Evolutionary conservation across 1,140 invertebrate species (phyloP), one percentile per base, ranked within the genome.

Genomic region (Druon quercuslanigerum): DNA sequence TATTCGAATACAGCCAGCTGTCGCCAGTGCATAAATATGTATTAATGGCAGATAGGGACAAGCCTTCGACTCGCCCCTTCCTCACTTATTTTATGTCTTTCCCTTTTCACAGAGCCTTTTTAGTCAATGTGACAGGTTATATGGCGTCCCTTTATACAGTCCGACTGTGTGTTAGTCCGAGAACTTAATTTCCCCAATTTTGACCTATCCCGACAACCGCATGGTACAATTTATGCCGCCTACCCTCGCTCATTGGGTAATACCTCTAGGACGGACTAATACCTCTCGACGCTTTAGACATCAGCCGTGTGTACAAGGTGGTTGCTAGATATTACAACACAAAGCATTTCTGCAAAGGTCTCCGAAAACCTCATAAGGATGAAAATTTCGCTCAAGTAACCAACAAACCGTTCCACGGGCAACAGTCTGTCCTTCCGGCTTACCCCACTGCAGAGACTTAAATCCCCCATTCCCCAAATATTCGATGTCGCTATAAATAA

Each of bases 161-260:
- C 60, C 2, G 9, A n/a, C 25, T 33, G 25, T 66, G 60, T 16
- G 33, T 66, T 40, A 66, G 33, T 40, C 33, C 33, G 40, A 25
- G 60, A 66, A 66, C 60, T 66, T 66, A 66, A 66, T 66, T 66
- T 66, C 25, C 8, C 57, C 57, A 66, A 66, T 66, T 66, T 66
- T 3, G 20, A 25, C 25, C 60, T 16, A 5, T 66, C n/a, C 33
- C 16, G 20, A 4, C 25, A 66, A 66, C 60, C 60, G 25, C 60
- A 66, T 66, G 33, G 13, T n/a, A 40, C 13, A 66, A n/a, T 66
- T 46, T 66, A 46, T 66, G 33, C 60, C 25, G 33, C 57, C 57
- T 20, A 66, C 57, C 57, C 14, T 66, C 25, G 12, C 25, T 9
- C 4, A 33, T 66, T 16, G 13, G 16, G 33, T 66, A 66, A 66